Base-by-base conservation (phyloP, 2,888 invertebrate genomes). In the Eristalis tenax region DNA sequence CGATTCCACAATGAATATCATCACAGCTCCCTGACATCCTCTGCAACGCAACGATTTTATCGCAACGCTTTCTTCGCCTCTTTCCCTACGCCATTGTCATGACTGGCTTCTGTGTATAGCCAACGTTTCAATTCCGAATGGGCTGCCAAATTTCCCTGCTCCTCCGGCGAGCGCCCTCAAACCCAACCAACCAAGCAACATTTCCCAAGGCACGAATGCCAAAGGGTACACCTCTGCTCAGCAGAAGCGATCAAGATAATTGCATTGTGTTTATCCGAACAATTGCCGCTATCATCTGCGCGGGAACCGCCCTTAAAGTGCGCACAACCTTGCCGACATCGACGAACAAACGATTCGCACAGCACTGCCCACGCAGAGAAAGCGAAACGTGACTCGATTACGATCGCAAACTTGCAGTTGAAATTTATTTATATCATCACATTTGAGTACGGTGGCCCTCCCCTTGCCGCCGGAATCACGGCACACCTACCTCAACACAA, bases 351-450 rank as follows among this genome's bases (percentile, higher is more conserved):
- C 18, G 35, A 43, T 23, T 28, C 6, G 35, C 22, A 11, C 57
- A 59, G 18, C 13, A 82, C 56, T 73, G 78, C 26, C 78, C 70
- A 71, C 75, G 74, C 75, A 79, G 86, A 50, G 86, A 86, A 86
- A 86, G 86, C 86, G 83, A 83, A 75, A 86, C 86, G 86, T 86
- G 86, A 75, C 66, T 61, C 57, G 86, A 82, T 74, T 74, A 57
- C 40, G 63, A 82, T 73, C 63, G 63, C 32, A 74, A 73, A 64
- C 73, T 23, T 66, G 23, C 50, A 82, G 78, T 78, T 78, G 70
- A 73, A 74, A 65, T 65, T 82, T 74, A 74, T 80, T 68, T 75
- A 70, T 75, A 71, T 50, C 63, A 59, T 68, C 70, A 63, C 78
- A 78, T 74, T 69, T 69, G 68, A 74, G 63, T 40, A 63, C 59